These are phyloP conservation scores for Morone saxatilis DNA, from an alignment of 2,113 vertebrate genomes.

Conservation along the genomic window DNA sequence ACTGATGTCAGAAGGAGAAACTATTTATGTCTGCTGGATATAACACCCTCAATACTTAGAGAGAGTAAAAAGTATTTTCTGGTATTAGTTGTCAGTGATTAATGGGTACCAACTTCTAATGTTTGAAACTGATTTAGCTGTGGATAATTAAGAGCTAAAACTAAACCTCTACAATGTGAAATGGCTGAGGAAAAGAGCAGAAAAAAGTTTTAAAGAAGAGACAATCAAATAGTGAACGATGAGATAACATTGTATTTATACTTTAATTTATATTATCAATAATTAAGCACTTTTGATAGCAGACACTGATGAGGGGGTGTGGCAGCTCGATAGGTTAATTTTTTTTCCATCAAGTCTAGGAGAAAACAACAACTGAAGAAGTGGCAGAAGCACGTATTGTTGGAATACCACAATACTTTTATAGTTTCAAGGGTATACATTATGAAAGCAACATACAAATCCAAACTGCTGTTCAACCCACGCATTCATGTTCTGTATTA, in stretches of 20 bases:
- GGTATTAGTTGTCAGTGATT: neutral
- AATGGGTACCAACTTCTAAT: neutral
- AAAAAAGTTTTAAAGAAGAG: too few species aligned
- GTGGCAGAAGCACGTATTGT: neutral
- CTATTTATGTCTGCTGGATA: neutral
- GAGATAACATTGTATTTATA: too few species aligned
- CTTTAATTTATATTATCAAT: too few species aligned
- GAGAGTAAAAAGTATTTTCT: neutral
- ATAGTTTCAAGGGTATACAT: conserved; percentile 28
- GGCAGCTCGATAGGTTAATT: neutral
- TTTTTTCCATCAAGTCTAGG: neutral
- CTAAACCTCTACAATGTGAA: neutral
- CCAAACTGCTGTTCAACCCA: conserved; percentile 31
- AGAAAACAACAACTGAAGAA: neutral
- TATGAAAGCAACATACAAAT: conserved; percentile 29
- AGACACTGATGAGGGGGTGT: neutral
- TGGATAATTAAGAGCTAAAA: too few species aligned
- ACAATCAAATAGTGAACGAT: too few species aligned
- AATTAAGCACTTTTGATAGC: neutral
- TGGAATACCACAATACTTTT: neutral
- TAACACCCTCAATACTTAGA: neutral
- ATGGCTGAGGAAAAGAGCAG: neutral
- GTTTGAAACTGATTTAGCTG: too few species aligned
- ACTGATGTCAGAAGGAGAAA: conserved; percentile 22
- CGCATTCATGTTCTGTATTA: conserved; percentile 40